Evolutionary conservation across 2,888 invertebrate species (phyloP), one percentile per base, ranked within the genome.

Genomic region (Bibio marci): DNA sequence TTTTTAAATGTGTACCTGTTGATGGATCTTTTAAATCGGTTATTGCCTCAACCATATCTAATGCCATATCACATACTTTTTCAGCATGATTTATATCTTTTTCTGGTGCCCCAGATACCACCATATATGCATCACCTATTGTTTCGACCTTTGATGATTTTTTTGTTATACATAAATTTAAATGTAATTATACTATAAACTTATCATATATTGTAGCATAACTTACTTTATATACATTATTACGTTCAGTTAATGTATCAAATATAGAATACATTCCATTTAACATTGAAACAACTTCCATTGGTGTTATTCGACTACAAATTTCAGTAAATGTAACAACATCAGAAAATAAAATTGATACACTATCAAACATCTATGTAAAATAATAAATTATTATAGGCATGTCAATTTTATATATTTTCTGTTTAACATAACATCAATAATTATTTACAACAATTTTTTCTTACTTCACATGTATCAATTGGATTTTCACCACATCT

Each of bases 251-350:
- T 4, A 95, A 69, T 1, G 78, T 81, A 55, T 97, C 97, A 54
- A 97, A 97, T 50, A 91, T 79, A n/a, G 91, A 92, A 63, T 90
- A 91, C 91, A 95, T 94, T 19, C 82, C 83, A 59, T 97, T 97
- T 33, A 97, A 69, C 85, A 97, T 90, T 19, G 88, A 88, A 0
- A 97, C 95, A 5, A 97, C 95, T 57, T 94, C 87, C 88, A 97
- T 91, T 1, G 95, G 94, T 0, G 87, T 82, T 51, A 97, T 88
- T 45, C 88, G 73, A 51, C 88, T 88, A 58, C 95, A 97, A 54
- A 97, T 95, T 63, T 88, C 87, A 2, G 95, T 95, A 62, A 97
- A 97, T 10, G 90, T 92, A 8, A 97, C 95, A 37, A 97, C 91
- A 59, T 97, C 97, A 18, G 94, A 94, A 65, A 97, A 97, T 42